Evolutionary conservation across 2,113 vertebrate species (phyloP).

Genomic region (Sardina pilchardus): DNA sequence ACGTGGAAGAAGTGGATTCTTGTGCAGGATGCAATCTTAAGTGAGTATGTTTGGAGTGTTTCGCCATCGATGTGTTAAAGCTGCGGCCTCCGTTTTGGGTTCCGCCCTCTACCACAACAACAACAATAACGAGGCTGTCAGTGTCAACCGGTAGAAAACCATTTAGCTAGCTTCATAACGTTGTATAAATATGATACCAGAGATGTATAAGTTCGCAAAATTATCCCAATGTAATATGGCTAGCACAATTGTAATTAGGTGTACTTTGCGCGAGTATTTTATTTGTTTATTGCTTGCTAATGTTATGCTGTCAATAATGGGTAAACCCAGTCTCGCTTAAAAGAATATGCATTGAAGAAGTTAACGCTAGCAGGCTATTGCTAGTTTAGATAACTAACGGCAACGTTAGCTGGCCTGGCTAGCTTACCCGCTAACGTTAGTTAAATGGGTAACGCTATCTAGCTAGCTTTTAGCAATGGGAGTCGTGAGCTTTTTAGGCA

Average conservation of each 20-base stretch:
- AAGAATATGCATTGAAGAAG: not conserved
- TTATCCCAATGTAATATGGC: not conserved
- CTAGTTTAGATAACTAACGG: conserved; percentile 11
- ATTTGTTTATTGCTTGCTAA: not conserved
- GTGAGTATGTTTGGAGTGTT: conserved; percentile 63
- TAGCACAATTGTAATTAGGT: not conserved
- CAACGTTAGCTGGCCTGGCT: not conserved
- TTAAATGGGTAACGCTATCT: not conserved
- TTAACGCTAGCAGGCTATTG: conserved; percentile 7
- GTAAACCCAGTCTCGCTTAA: not conserved
- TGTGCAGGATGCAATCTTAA: conserved; percentile 26
- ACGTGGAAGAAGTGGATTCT: not conserved
- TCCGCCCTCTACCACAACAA: conserved; percentile 78
- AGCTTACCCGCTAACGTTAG: not conserved
- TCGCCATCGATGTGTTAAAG: conserved; percentile 56
- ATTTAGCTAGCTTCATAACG: not conserved
- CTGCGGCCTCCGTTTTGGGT: conserved; percentile 70
- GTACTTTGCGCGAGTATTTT: not conserved
- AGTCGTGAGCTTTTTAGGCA: not conserved
- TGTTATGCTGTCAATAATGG: not conserved
- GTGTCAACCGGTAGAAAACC: conserved; percentile 39
- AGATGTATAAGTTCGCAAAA: not conserved
- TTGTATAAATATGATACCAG: not conserved
- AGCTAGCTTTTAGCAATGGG: not conserved
- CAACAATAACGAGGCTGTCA: conserved; percentile 66